A percentile compares a stretch with the other conserved stretches of the same genome.
phyloP scores from a whole-genome alignment of 2,888 invertebrate genomes.

The Cataglyphis albicans region DNA sequence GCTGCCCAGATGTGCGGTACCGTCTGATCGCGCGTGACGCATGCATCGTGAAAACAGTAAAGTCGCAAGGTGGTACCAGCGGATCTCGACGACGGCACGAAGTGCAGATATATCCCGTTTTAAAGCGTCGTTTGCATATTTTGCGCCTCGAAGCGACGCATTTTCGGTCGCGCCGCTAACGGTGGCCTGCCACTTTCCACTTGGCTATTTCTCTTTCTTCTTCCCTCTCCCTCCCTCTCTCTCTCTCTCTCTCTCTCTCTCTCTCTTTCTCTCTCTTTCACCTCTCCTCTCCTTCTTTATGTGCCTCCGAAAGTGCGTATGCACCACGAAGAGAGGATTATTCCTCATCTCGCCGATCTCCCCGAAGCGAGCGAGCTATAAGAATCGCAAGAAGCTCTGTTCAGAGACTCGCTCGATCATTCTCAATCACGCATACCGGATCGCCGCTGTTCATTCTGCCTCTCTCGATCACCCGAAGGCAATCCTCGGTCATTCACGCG shows the following conservation, averaged over 20 bases:
- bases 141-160: constrained; percentile 76
- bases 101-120: constrained; percentile 84
- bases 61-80: constrained; percentile 50
- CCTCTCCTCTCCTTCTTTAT: neutral
- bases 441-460: constrained; percentile 65
- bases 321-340: constrained; percentile 58
- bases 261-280: neutral
- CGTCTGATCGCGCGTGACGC: constrained; percentile 20
- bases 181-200: constrained; percentile 77
- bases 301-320: constrained; percentile 1
- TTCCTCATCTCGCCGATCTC: constrained; percentile 63
- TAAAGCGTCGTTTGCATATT: constrained; percentile 81
- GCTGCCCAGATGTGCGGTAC: constrained; percentile 63
- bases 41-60: constrained; percentile 60
- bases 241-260: neutral
- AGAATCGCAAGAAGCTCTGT: constrained; percentile 56
- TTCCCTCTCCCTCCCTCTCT: neutral
- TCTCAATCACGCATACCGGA: constrained; percentile 70
- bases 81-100: constrained; percentile 65
- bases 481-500: constrained; percentile 78
- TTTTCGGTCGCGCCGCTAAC: constrained; percentile 78
- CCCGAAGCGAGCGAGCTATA: constrained; percentile 48
- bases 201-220: constrained; percentile 62
- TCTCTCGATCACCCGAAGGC: constrained; percentile 61
- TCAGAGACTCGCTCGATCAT: constrained; percentile 67